These are phyloP conservation scores for Ptychobarbus kaznakovi DNA, from an alignment of 2,797 vertebrate species.

Conservation along the genomic window DNA sequence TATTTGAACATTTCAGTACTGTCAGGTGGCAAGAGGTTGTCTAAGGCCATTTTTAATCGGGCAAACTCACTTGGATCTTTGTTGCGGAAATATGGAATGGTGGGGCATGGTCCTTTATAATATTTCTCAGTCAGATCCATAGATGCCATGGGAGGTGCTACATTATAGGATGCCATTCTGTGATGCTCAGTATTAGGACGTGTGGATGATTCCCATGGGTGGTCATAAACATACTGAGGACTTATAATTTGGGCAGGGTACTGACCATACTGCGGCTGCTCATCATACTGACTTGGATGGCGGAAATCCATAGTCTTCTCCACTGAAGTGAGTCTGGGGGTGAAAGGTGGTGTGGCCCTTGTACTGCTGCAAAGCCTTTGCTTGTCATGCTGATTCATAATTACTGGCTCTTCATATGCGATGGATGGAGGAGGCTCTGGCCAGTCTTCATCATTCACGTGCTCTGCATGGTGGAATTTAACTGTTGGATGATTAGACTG, in stretches of 20 bases:
- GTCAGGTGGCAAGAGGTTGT: neutral
- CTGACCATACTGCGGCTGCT: no score
- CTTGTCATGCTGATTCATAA: no score
- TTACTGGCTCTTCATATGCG: neutral
- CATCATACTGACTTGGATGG: no score
- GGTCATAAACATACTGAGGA: no score
- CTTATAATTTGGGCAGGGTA: no score
- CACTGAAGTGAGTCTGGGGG: no score
- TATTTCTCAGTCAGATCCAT: neutral
- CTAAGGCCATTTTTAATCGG: neutral
- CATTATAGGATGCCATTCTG: neutral
- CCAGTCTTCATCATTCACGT: neutral
- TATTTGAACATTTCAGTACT: neutral
- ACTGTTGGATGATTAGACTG: no score
- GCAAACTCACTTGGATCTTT: conserved; percentile 5
- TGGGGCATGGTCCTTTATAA: neutral
- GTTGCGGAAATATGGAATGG: neutral
- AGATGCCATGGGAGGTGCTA: no score
- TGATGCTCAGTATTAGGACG: neutral
- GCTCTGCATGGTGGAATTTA: neutral
- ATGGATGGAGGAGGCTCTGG: neutral
- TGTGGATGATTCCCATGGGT: no score
- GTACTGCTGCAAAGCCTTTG: neutral
- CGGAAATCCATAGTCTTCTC: no score
- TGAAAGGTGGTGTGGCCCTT: no score